A percentile compares a stretch with the other conserved stretches of the same genome.
phyloP scores from a whole-genome alignment of 2,797 vertebrate species.

The Onychomys torridus region DNA sequence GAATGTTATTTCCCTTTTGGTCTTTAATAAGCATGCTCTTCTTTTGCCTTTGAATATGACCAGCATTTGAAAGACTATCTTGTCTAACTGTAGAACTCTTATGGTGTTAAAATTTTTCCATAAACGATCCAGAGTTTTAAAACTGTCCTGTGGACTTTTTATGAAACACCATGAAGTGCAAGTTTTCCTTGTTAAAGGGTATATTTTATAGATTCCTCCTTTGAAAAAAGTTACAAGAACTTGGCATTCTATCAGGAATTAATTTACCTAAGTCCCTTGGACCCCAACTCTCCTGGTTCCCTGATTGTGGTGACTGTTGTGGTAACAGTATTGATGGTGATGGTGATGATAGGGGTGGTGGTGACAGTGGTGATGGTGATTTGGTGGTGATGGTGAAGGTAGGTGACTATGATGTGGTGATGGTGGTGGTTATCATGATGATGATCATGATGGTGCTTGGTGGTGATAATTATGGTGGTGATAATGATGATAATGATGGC shows the following conservation, averaged over 20 bases:
- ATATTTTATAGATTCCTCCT: neutral
- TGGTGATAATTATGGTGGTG: no score
- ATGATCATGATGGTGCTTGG: neutral
- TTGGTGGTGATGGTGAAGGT: neutral
- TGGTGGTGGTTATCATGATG: neutral
- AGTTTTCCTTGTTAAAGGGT: neutral
- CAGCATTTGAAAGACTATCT: neutral
- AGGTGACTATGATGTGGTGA: neutral
- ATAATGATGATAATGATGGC: neutral
- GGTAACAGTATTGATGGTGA: rapidly evolving
- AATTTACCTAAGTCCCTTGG: neutral
- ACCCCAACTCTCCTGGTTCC: neutral
- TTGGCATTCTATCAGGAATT: neutral
- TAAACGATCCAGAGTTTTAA: neutral
- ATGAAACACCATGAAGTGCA: neutral
- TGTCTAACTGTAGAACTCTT: neutral
- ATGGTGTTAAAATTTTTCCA: neutral
- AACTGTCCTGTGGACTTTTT: neutral
- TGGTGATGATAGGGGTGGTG: no score
- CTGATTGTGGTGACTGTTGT: neutral
- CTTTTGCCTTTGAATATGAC: slow-evolving; percentile 15
- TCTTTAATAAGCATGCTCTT: neutral
- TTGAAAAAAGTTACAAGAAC: neutral
- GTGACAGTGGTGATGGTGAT: neutral
- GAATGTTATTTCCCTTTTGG: neutral